Evolutionary conservation across 2,797 vertebrate species (phyloP).

Genomic region (Heteromormyrus szaboi): DNA sequence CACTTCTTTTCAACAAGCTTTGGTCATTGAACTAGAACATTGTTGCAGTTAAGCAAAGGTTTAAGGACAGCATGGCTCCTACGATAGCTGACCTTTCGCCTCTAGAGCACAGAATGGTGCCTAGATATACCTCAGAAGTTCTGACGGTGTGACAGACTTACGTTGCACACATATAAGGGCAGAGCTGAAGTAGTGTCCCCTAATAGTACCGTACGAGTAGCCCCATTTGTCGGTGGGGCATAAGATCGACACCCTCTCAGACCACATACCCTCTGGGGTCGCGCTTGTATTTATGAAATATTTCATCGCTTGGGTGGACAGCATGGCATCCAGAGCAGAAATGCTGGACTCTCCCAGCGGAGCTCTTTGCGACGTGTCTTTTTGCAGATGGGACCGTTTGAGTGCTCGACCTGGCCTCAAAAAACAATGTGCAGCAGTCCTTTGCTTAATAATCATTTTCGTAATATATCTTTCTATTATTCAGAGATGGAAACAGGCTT

Average conservation of each 20-base stretch:
- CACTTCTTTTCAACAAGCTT: background rate
- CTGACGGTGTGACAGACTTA: background rate
- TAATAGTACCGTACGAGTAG: background rate
- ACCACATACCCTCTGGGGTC: background rate
- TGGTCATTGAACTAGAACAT: background rate
- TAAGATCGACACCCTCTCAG: background rate
- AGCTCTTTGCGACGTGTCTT: background rate
- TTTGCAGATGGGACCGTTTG: background rate
- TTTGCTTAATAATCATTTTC: background rate
- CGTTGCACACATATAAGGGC: background rate
- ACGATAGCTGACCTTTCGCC: background rate
- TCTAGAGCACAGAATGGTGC: background rate
- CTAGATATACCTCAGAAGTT: background rate
- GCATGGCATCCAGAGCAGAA: background rate
- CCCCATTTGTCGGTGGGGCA: background rate
- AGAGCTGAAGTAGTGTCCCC: background rate
- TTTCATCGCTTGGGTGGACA: background rate
- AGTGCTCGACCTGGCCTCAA: background rate
- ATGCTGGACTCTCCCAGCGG: background rate
- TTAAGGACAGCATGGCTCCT: background rate
- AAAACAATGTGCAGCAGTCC: background rate
- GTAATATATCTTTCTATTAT: too few species aligned
- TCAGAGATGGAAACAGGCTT: background rate
- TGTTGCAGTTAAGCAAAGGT: background rate
- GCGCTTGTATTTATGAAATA: background rate